Conservation (phyloP, 2,888 invertebrate genomes). For the Athripsodes cinereus region DNA sequence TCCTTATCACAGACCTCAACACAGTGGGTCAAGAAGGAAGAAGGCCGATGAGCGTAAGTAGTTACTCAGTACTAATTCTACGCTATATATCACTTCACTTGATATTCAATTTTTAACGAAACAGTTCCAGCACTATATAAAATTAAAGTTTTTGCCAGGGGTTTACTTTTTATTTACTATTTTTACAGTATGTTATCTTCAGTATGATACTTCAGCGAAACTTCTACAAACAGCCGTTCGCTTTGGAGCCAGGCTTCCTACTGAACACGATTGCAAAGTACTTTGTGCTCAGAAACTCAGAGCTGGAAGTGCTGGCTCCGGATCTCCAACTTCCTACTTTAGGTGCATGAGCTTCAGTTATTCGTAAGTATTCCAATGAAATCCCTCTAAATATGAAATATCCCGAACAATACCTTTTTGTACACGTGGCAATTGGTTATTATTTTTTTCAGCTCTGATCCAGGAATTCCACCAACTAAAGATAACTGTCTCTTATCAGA, state of each 20-base stretch:
- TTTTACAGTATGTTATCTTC: conserved; percentile 66
- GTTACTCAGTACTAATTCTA: neutral
- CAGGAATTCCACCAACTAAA: conserved; percentile 32
- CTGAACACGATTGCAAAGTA: conserved; percentile 62
- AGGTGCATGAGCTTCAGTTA: conserved; percentile 75
- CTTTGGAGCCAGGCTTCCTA: conserved; percentile 57
- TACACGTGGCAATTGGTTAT: no score
- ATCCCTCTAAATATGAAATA: no score
- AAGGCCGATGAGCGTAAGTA: conserved; percentile 20
- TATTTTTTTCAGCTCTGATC: conserved; percentile 23
- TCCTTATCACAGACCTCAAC: conserved; percentile 9
- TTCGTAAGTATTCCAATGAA: conserved; percentile 51
- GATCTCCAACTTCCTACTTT: conserved; percentile 48
- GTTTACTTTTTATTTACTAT: neutral
- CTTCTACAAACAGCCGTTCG: conserved; percentile 59
- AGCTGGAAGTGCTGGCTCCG: conserved; percentile 17
- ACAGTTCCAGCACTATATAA: no score
- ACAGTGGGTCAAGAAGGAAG: neutral
- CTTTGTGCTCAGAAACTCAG: conserved; percentile 53
- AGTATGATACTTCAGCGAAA: conserved; percentile 70
- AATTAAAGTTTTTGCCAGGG: no score
- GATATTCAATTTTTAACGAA: neutral
- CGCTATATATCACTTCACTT: no score
- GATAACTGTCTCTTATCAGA: conserved; percentile 75
- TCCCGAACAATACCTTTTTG: no score